Evolutionary conservation across 1,140 invertebrate species (phyloP), one percentile per base, ranked within the genome.

Genomic region (Holotrichia oblita): DNA sequence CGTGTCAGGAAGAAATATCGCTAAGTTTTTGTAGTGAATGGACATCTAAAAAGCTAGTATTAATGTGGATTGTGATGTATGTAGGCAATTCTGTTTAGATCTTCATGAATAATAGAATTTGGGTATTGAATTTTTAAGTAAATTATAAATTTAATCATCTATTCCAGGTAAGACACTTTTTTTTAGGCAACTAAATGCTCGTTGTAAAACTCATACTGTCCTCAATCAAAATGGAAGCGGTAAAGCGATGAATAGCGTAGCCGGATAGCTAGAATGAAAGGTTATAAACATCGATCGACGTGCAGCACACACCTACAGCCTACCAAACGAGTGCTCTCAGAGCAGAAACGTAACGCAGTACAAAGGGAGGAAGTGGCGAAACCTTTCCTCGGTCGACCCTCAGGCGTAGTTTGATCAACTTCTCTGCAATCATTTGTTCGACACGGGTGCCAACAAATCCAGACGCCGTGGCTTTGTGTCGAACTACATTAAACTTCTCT

Each of bases 381-480:
- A 78, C 40, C 77, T 73, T 74, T 61, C 64, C 42, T 74, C 81
- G 81, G 81, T 81, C 83, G 76, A 81, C 82, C 82, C 80, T 77
- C 78, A 81, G 83, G 83, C 84, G 77, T 79, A 82, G 80, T 82
- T 85, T 83, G 84, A 85, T 84, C 83, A 83, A 84, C 83, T 85
- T 84, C 81, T 83, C 81, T 84, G 79, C 84, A 85, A 83, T 85
- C 84, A 85, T 85, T 85, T 85, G 84, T 85, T 83, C 84, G 83
- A 85, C 84, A 85, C 84, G 84, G 84, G 84, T 81, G 84, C 82
- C 84, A 85, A 85, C 84, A 85, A 85, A 85, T 85, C 84, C 84
- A 84, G 82, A 80, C 79, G 81, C 82, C 77, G 80, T 81, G 79
- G 83, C 81, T 81, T 83, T 83, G 80, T 83, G 78, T 79, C 77